Evolutionary conservation across 2,888 invertebrate species (phyloP), one percentile per base, ranked within the genome.

Genomic region (Melieria omissa): DNA sequence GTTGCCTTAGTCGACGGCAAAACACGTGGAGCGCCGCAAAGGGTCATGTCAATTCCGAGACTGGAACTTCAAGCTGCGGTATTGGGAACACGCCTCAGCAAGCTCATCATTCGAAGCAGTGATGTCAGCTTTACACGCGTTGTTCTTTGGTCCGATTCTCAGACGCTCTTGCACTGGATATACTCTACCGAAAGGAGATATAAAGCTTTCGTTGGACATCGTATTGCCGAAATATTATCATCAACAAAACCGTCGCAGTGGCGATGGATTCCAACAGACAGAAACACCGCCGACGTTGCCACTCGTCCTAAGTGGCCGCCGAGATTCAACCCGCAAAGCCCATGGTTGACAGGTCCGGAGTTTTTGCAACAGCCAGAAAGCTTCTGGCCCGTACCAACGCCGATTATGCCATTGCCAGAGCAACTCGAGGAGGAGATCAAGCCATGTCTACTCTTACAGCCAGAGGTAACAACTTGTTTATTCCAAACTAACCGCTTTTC

Each of bases 101-200:
- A 66, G 10, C 16, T 16, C 16, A 64, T 72, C n/a, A 12, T 67
- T 5, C 16, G 64, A 54, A 29, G 60, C 4, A 63, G 46, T n/a
- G 29, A 7, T 7, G 42, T 70, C 5, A 29, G 10, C 41, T 49
- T 42, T 29, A 10, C 9, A 4, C 44, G 67, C 16, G 10, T 14
- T 9, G 55, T 9, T 8, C 72, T 72, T 16, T 76, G 72, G 75
- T 65, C 46, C 4, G 76, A 77, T 41, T 73, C 72, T 6, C 63
- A 65, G 55, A 73, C 73, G 1, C 12, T 73, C 5, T 45, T 77
- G 8, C 46, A 60, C 8, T 77, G 76, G 75, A 71, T 10, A 62
- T 47, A 9, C 70, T 72, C 8, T 6, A 58, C 29, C 29, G 8
- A 29, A n/a, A 29, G 58, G 12, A 58, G 42, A 41, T 41, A 41